These are phyloP conservation scores for Naja naja DNA, from an alignment of 2,113 vertebrate genomes.

Conservation along the genomic window DNA sequence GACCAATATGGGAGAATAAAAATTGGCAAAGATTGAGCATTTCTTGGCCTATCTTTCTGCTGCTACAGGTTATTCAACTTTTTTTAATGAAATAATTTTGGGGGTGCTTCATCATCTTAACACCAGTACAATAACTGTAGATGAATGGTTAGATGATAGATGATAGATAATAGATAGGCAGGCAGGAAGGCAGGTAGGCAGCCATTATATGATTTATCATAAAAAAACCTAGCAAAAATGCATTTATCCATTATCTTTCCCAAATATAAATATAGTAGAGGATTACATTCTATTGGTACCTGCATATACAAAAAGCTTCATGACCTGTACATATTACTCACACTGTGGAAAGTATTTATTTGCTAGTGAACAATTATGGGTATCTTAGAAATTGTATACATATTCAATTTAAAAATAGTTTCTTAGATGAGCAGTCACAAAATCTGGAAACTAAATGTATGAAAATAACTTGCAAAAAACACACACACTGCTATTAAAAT, in stretches of 20 bases:
- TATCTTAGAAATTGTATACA: background rate
- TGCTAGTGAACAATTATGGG: background rate
- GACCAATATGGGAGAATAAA: background rate
- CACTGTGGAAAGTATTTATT: background rate
- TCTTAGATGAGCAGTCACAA: background rate
- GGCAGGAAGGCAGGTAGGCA: background rate
- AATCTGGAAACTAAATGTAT: slow-evolving; percentile 25
- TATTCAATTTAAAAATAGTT: slow-evolving; percentile 10
- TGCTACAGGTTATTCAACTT: background rate
- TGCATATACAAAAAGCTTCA: background rate
- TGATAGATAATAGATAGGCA: background rate
- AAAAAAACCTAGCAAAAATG: background rate
- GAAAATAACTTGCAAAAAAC: slow-evolving; percentile 48
- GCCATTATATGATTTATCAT: background rate
- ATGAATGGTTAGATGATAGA: background rate
- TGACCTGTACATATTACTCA: background rate
- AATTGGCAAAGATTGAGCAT: background rate
- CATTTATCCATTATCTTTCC: background rate
- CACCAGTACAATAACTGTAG: background rate
- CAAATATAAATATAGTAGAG: background rate
- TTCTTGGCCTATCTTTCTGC: background rate
- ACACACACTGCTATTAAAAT: slow-evolving; percentile 72
- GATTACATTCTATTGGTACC: background rate
- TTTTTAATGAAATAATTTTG: background rate
- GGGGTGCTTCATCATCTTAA: background rate